Conservation (phyloP, 2,113 vertebrate genomes). For the Semnornis frantzii region DNA sequence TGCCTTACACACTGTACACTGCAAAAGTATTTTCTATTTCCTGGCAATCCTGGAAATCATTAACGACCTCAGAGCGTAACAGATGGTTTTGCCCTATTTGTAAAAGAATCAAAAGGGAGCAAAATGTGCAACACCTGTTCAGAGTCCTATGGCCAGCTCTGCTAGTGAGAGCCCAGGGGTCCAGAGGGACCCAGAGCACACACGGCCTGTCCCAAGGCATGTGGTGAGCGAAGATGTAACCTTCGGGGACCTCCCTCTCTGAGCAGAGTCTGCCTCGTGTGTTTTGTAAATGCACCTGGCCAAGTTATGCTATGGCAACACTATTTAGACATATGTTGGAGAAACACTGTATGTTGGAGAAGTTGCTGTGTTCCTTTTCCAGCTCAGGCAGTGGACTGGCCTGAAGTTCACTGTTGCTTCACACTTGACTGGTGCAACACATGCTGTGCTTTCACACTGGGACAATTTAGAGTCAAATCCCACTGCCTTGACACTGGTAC, state of each 20-base stretch:
- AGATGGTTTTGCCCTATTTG: constrained; percentile 18
- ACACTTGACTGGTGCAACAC: too few species aligned
- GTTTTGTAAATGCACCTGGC: not conserved
- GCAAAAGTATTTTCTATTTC: constrained; percentile 44
- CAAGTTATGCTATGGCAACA: not conserved
- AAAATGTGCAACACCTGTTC: constrained; percentile 10
- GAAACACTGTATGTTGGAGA: not conserved
- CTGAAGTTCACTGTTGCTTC: not conserved
- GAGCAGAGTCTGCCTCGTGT: not conserved
- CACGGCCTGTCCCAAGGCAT: not conserved
- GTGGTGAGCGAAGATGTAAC: not conserved
- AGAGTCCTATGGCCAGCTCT: not conserved
- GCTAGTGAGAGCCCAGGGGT: constrained; percentile 2
- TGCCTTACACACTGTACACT: not conserved
- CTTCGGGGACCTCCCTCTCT: not conserved
- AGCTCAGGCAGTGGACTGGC: not conserved
- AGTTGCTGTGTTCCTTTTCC: not conserved
- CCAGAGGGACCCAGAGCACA: not conserved
- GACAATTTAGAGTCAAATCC: not conserved
- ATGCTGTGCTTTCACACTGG: not conserved
- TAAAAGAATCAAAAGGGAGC: not conserved
- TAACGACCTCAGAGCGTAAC: constrained; percentile 42
- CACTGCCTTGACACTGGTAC: too few species aligned
- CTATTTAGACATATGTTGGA: too few species aligned
- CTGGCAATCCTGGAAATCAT: constrained; percentile 53